Evolutionary conservation across 2,797 vertebrate species (phyloP).

Genomic region (Anas bahamensis): DNA sequence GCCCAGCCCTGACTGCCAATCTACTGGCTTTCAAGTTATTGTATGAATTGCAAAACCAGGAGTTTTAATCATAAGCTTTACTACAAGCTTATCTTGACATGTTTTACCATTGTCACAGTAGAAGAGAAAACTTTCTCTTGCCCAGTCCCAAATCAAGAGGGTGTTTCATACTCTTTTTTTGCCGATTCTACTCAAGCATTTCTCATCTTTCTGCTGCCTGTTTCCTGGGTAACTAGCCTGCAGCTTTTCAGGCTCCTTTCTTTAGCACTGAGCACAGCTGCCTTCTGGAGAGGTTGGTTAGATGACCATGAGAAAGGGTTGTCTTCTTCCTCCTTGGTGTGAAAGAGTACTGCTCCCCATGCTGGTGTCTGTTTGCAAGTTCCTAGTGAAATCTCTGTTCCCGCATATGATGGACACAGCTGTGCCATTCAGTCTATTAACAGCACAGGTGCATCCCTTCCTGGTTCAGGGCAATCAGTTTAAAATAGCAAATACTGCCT

Average conservation of each 20-base stretch:
- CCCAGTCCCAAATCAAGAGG: not conserved
- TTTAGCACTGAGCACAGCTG: not conserved
- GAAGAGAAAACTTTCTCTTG: not conserved
- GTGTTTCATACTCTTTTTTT: not conserved
- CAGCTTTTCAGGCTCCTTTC: not conserved
- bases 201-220: not conserved
- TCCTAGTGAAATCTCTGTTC: not conserved
- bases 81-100: not conserved
- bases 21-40: not conserved
- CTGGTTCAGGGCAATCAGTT: not conserved
- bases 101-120: not conserved
- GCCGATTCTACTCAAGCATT: not conserved
- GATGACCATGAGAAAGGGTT: not conserved
- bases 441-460: not conserved
- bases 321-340: not conserved
- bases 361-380: not conserved
- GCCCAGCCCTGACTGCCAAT: not conserved
- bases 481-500: not conserved
- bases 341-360: not conserved
- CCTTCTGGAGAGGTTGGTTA: not conserved
- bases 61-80: not conserved
- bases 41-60: not conserved
- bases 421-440: not conserved
- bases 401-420: accelerated
- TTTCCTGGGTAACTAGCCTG: not conserved